Conservation (phyloP, 2,888 invertebrate species). For the Cerceris rybyensis region DNA sequence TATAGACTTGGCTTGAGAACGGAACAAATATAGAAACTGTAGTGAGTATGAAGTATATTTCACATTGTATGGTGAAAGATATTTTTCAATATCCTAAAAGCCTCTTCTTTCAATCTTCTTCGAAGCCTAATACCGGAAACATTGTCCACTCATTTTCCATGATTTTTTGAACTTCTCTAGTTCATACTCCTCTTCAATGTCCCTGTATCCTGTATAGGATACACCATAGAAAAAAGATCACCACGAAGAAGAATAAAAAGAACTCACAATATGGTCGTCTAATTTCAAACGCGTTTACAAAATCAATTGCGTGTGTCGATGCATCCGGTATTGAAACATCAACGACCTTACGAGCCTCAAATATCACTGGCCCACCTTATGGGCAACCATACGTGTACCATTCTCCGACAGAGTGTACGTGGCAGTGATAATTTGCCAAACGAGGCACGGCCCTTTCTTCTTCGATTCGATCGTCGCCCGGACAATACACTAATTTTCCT, state of each 20-base stretch:
- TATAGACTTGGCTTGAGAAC: too few species aligned
- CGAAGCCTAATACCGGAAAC: too few species aligned
- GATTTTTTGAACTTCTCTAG: background rate
- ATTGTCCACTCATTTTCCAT: too few species aligned
- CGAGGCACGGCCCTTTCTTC: background rate
- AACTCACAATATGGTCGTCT: constrained; percentile 18
- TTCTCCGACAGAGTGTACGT: background rate
- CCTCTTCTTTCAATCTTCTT: too few species aligned
- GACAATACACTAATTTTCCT: constrained; percentile 6
- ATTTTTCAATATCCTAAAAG: too few species aligned
- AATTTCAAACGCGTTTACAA: constrained; percentile 57
- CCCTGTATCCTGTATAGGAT: background rate
- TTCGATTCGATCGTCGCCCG: background rate
- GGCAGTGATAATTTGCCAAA: constrained; percentile 32
- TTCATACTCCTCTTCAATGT: background rate
- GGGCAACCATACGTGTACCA: constrained; percentile 20
- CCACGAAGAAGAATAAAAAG: background rate
- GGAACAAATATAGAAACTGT: too few species aligned
- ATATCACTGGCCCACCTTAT: constrained; percentile 40
- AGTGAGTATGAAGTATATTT: too few species aligned
- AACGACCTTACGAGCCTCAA: constrained; percentile 38
- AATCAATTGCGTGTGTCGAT: constrained; percentile 68
- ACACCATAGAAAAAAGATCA: too few species aligned
- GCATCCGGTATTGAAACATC: constrained; percentile 59
- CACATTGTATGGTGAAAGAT: too few species aligned